Evolutionary conservation across 2,797 vertebrate species (phyloP), one percentile per base, ranked within the genome.

Genomic region (Alca torda): DNA sequence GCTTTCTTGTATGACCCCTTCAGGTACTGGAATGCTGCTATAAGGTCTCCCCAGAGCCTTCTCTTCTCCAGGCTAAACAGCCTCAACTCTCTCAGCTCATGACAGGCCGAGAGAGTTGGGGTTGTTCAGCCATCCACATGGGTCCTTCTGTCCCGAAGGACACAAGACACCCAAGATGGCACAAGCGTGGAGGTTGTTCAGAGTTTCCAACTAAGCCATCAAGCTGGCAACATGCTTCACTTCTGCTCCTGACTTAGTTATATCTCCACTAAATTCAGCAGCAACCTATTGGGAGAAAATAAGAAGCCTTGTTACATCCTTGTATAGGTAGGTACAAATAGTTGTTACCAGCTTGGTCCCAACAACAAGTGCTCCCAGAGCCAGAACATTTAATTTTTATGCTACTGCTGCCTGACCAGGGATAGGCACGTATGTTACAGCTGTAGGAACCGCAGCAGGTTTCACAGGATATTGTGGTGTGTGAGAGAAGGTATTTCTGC

Each of bases 111-210:
- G 43, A 43, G 43, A 45, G 9, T 19, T 19, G 17, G 43, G 43
- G 43, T 45, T 45, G 43, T 45, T 45, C 43, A 45, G 18, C 43
- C 43, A 45, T 6, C 43, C 35, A 37, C 9, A 16, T 0, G 0
- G 14, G 17, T 56, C 57, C 25, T 87, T 64, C 45, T 41, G 37
- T 26, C 39, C 46, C 48, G 43, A 67, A 81, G 57, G 1, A 28
- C 25, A 56, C 26, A 39, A 41, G 30, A 39, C 13, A 61, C n/a
- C 5, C 23, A 65, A 35, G 24, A 33, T 12, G 77, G 23, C 35
- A 74, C 7, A 57, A 63, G 11, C 0, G 0, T 6, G 4, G 45
- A 68, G 26, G n/a, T 2, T 53, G 35, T 1, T 85, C 41, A 50
- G 19, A 59, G 30, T 16, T 57, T 23, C 23, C 60, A 85, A 13